A percentile compares a stretch with the other conserved stretches of the same genome.
Evolutionary conservation across 2,888 invertebrate species (phyloP).

Genomic region (Scaptomyza polygonia): DNA sequence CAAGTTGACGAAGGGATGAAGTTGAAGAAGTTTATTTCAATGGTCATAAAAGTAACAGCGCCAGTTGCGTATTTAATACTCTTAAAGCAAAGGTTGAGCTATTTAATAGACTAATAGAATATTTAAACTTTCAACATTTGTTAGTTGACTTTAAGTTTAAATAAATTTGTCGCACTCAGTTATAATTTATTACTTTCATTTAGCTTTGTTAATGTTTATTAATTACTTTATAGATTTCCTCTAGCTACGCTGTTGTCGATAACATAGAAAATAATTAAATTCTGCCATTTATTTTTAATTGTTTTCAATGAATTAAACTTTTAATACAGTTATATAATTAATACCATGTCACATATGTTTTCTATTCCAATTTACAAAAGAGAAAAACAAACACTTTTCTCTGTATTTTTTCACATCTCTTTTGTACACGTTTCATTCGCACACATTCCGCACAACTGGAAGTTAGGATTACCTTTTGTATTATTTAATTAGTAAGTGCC

Average conservation of each 20-base stretch:
- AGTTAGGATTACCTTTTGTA: conserved; percentile 65
- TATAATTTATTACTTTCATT: background rate
- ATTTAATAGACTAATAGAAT: conserved; percentile 20
- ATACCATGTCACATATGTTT: conserved; percentile 21
- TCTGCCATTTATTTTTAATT: background rate
- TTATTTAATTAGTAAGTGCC: conserved; percentile 68
- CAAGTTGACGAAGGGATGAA: conserved; percentile 15
- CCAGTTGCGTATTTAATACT: conserved; percentile 45
- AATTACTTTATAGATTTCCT: background rate
- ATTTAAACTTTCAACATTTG: background rate
- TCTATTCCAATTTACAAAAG: conserved; percentile 6
- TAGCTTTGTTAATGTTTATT: background rate
- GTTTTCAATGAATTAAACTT: conserved; percentile 1
- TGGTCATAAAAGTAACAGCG: conserved; percentile 67
- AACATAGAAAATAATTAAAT: background rate
- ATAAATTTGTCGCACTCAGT: background rate
- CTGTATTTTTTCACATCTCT: background rate
- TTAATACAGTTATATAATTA: conserved; percentile 2
- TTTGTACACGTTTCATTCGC: conserved; percentile 10
- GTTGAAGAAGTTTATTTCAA: conserved; percentile 53
- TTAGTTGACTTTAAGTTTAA: conserved; percentile 14
- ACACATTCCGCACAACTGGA: conserved; percentile 26
- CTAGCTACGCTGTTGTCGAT: background rate
- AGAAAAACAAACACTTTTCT: conserved; percentile 9
- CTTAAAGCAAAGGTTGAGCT: conserved; percentile 41